Percentiles rank a stretch among this genome's conserved stretches.
These are phyloP conservation scores for Agrochola lota DNA, from an alignment of 2,888 invertebrate species.

Conservation along the genomic window DNA sequence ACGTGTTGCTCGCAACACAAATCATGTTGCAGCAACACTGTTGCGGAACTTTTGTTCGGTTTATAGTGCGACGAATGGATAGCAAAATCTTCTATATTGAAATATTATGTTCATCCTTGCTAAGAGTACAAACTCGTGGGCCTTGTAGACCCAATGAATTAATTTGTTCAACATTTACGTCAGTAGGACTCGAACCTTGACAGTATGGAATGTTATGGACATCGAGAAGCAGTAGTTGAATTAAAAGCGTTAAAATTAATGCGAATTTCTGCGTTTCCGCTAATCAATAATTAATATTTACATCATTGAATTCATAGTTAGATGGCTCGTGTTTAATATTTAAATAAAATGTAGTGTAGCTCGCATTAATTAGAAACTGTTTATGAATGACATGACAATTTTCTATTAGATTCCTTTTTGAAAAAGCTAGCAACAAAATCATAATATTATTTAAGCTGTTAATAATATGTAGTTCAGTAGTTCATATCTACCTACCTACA, in stretches of 20 bases:
- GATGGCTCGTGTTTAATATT: no score
- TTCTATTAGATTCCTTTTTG: background rate
- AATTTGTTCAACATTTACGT: background rate
- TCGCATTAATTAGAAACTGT: background rate
- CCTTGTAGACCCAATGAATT: background rate
- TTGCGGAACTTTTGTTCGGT: background rate
- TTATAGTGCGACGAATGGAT: background rate
- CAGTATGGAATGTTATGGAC: background rate
- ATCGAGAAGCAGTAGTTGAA: background rate
- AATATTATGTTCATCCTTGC: background rate
- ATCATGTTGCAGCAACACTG: background rate
- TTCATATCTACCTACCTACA: background rate
- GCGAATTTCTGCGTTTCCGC: background rate
- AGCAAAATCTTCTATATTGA: background rate
- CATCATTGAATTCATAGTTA: background rate
- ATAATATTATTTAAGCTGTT: background rate
- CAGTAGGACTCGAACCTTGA: background rate
- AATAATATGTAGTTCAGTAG: background rate
- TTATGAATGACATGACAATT: background rate
- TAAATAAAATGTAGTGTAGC: background rate
- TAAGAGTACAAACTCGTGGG: background rate
- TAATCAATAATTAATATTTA: background rate
- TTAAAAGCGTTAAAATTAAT: constrained; percentile 5
- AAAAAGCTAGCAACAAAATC: background rate
- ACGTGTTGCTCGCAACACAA: background rate